A percentile compares a stretch with the other conserved stretches of the same genome.
Conservation (phyloP, 2,113 vertebrate genomes). For the Cochlearius cochlearius region DNA sequence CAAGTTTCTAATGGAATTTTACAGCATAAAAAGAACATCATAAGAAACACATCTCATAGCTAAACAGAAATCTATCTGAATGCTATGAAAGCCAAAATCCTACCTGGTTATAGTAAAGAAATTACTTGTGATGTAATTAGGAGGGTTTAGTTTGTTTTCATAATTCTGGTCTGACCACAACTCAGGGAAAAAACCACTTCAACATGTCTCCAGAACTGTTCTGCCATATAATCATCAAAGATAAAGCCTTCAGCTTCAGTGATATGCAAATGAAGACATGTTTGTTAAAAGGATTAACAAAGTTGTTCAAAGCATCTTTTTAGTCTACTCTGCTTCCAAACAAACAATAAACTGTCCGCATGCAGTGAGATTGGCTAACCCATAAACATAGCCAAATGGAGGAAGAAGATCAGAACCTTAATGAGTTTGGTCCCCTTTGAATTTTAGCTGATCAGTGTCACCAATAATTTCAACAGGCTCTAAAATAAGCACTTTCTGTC, state of each 20-base stretch:
- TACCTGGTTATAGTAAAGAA: not conserved
- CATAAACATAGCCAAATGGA: constrained; percentile 32
- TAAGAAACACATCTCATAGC: not conserved
- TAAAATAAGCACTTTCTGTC: constrained; percentile 62
- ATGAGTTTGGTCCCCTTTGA: constrained; percentile 52
- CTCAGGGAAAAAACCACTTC: not conserved
- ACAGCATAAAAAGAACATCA: not conserved
- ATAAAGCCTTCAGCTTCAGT: constrained; percentile 40
- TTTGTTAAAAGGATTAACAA: constrained; percentile 60
- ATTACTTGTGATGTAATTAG: constrained; percentile 4
- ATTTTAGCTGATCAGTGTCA: constrained; percentile 55
- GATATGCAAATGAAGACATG: constrained; percentile 43
- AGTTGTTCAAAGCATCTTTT: constrained; percentile 48
- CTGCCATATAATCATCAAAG: constrained; percentile 23
- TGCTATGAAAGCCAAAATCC: not conserved
- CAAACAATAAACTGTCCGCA: constrained; percentile 42
- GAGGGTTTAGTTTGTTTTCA: not conserved
- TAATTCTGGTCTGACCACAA: not conserved
- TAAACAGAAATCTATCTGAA: not conserved
- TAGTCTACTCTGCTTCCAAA: constrained; percentile 49
- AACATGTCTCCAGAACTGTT: not conserved
- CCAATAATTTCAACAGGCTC: constrained; percentile 62
- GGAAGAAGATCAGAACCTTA: constrained; percentile 20
- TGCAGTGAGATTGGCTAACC: constrained; percentile 32
- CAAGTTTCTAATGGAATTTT: not conserved